phyloP scores from a whole-genome alignment of 2,113 vertebrate species.

The Oryzias javanicus region DNA sequence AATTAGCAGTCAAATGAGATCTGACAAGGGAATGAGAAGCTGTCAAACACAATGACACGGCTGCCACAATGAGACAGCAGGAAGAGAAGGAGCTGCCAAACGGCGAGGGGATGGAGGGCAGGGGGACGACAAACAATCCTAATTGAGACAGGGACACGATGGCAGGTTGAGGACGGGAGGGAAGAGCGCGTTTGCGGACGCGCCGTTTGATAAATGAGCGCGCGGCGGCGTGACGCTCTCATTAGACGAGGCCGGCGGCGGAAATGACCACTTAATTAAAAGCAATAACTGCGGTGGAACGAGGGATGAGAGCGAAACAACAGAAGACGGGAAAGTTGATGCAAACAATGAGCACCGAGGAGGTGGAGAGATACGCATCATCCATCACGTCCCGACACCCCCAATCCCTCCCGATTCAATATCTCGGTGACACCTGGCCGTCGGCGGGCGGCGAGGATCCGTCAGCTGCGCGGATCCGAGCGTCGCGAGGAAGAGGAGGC shows the following conservation, averaged over 20 bases:
- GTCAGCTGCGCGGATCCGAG: constrained; percentile 4
- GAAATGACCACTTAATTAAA: constrained; percentile 76
- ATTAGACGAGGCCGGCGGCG: constrained; percentile 79
- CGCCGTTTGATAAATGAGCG: constrained; percentile 51
- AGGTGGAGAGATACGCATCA: constrained; percentile 31
- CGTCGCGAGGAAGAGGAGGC: constrained; percentile 31
- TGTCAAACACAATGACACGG: constrained; percentile 95
- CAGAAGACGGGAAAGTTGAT: constrained; percentile 10
- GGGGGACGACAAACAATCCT: constrained; percentile 53
- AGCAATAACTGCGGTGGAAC: constrained; percentile 56
- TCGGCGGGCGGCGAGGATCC: constrained; percentile 25
- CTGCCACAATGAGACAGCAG: constrained; percentile 51
- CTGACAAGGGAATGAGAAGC: constrained; percentile 94
- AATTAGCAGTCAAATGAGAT: constrained; percentile 77
- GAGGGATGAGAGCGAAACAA: constrained; percentile 47
- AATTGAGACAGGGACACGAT: constrained; percentile 63
- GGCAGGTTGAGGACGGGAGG: constrained; percentile 35
- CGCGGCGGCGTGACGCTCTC: constrained; percentile 74
- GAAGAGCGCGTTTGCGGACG: constrained; percentile 16
- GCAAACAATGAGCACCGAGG: constrained; percentile 36
- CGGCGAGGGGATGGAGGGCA: constrained; percentile 47
- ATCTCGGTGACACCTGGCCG: constrained; percentile 51
- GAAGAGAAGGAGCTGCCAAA: constrained; percentile 19
- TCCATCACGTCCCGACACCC: constrained; percentile 48
- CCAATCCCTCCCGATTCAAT: constrained; percentile 64